Base-by-base conservation (phyloP, 2,797 vertebrate genomes). In the Clamator glandarius region DNA sequence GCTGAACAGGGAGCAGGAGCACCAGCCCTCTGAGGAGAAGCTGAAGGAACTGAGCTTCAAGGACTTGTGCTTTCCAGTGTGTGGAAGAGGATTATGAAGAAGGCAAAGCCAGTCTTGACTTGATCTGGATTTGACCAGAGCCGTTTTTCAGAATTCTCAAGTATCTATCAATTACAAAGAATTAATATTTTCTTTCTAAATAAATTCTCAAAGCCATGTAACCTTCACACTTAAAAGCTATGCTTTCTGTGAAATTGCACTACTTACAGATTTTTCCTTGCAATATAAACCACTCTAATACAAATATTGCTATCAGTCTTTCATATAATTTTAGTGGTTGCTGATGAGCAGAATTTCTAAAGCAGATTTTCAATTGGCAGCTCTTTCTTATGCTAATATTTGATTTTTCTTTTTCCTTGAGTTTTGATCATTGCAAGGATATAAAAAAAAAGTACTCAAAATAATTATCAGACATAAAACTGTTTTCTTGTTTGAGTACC, bases 301-400 rank as follows among this genome's bases (percentile, higher is more conserved):
- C 14, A 79, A 51, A 31, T 61, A 7, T 64, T 61, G 26, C 10
- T 54, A 19, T 67, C 35, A 52, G 0, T 41, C 26, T n/a, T n/a
- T 44, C 0, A 0, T 75, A 29, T 9, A 3, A 20, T 58, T 79
- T 70, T 68, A n/a, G n/a, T n/a, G n/a, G n/a, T n/a, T n/a, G n/a
- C n/a, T n/a, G n/a, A n/a, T n/a, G 78, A 69, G 25, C 29, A 46
- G 13, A 55, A 66, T 55, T 90, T 58, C 23, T 62, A 29, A 74
- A 78, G 57, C 42, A 75, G 23, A 18, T 58, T 74, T 70, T 54
- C 9, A 67, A 4, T 42, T 66, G 18, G 21, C n/a, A 46, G 6
- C 10, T 76, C 50, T 64, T 52, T 55, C 15, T 70, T 83, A 28
- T 16, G 6, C 54, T 75, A 17, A 35, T 67, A 8, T 15, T 73